Percentiles rank a stretch among this genome's conserved stretches.
These are phyloP conservation scores for Willowsia nigromaculata DNA, from an alignment of 2,888 invertebrate genomes.

Conservation along the genomic window DNA sequence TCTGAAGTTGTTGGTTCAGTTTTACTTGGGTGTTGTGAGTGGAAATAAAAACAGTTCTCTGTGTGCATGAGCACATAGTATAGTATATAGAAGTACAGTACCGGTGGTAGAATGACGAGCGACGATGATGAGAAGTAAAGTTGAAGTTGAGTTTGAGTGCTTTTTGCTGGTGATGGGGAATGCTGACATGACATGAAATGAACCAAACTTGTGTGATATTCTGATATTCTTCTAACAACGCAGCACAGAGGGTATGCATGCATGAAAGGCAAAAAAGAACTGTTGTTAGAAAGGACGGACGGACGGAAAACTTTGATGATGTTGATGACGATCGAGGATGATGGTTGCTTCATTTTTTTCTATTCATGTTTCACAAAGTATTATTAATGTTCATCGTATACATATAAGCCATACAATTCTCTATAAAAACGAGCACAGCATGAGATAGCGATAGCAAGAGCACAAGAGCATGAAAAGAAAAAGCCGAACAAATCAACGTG, in stretches of 20 bases:
- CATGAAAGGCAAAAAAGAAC: slow-evolving; percentile 20
- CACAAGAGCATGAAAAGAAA: slow-evolving; percentile 47
- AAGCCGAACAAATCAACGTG: slow-evolving; percentile 35
- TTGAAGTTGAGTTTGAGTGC: slow-evolving; percentile 53
- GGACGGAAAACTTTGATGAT: slow-evolving; percentile 55
- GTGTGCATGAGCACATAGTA: neutral
- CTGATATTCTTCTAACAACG: neutral
- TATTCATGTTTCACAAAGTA: slow-evolving; percentile 41
- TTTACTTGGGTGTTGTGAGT: slow-evolving; percentile 20
- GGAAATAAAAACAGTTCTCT: slow-evolving; percentile 42
- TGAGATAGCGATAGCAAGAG: slow-evolving; percentile 56
- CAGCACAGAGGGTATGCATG: slow-evolving; percentile 31
- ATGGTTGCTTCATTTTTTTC: slow-evolving; percentile 58
- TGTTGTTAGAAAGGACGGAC: slow-evolving; percentile 14
- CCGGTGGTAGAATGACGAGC: neutral
- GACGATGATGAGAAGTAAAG: slow-evolving; percentile 24
- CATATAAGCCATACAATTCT: neutral
- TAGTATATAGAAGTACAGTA: neutral
- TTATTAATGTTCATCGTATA: slow-evolving; percentile 27
- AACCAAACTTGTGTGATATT: slow-evolving; percentile 53
- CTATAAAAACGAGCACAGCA: slow-evolving; percentile 47
- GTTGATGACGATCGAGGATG: slow-evolving; percentile 52
- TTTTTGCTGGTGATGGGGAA: slow-evolving; percentile 62
- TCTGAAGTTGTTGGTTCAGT: slow-evolving; percentile 62
- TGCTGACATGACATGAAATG: slow-evolving; percentile 68